Evolutionary conservation across 2,797 vertebrate genomes (phyloP), one percentile per base, ranked within the genome.

Genomic region (Stomatorhinus walkeri): DNA sequence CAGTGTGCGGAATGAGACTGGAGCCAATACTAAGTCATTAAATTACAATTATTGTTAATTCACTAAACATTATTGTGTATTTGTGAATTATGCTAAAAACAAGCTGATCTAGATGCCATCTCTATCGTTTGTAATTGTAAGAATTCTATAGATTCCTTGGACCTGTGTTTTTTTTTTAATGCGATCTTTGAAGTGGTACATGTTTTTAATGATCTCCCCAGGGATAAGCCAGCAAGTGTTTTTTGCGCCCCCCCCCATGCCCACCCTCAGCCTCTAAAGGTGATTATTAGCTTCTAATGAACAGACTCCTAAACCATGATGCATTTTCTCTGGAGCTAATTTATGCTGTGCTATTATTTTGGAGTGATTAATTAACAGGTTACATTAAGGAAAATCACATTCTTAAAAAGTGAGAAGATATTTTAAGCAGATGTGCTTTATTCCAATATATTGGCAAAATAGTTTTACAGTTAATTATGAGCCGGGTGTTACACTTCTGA

Each of bases 191-290:
- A 89, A 72, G 81, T 88, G 49, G 56, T 88, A 52, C 76, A 72
- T 83, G 4, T 51, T 87, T 87, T 52, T 88, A 88, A 72, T 89
- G 52, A 85, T 89, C 28, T 88, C 87, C 59, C 87, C 76, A 56
- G 87, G 59, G 89, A 85, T 68, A 14, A 19, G 48, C 56, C 81
- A 64, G 46, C 81, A 84, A 43, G 59, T 85, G 43, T 85, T 89
- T 36, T 87, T 10, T n/a, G 16, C 16, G 2, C 3, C 4, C 51
- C 51, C 12, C 49, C 48, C 24, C 36, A 22, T 10, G 52, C 16
- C 16, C 52, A n/a, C 76, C 76, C 52, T n/a, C 40, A 56, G 24
- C 3, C 61, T 68, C 52, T 24, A 32, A 49, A 49, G 87, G 68
- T 43, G 51, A 89, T 88, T 89, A 85, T 89, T 83, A 56, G 36